Conservation (phyloP, 2,888 invertebrate species). For the Bembecia ichneumoniformis region DNA sequence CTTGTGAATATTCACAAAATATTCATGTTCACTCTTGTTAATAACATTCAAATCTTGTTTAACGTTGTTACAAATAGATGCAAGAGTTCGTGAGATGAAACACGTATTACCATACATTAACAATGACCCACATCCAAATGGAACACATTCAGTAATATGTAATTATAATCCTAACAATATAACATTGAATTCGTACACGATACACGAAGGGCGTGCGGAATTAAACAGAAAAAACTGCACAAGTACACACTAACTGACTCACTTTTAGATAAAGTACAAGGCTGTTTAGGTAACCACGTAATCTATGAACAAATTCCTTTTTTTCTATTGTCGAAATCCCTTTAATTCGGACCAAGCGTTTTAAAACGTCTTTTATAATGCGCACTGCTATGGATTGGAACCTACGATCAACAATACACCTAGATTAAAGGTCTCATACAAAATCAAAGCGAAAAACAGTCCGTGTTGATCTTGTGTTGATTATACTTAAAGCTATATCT, state of each 20-base stretch:
- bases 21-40: no score
- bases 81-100: neutral
- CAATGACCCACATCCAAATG: neutral
- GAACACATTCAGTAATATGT: neutral
- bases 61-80: neutral
- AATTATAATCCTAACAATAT: constrained; percentile 15
- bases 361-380: no score
- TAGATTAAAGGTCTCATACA: no score
- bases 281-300: constrained; percentile 15
- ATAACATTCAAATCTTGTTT: no score
- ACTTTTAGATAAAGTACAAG: constrained; percentile 56
- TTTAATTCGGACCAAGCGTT: no score
- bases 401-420: no score
- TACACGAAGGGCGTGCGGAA: constrained; percentile 37
- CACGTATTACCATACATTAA: neutral
- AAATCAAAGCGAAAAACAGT: no score
- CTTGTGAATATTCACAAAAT: no score
- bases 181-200: constrained; percentile 38
- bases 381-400: no score
- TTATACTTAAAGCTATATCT: no score
- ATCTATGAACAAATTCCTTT: constrained; percentile 12
- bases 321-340: no score
- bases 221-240: constrained; percentile 31
- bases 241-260: constrained; percentile 31
- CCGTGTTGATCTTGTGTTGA: no score